phyloP scores from a whole-genome alignment of 2,888 invertebrate species.

The Meandrusa payeni region DNA sequence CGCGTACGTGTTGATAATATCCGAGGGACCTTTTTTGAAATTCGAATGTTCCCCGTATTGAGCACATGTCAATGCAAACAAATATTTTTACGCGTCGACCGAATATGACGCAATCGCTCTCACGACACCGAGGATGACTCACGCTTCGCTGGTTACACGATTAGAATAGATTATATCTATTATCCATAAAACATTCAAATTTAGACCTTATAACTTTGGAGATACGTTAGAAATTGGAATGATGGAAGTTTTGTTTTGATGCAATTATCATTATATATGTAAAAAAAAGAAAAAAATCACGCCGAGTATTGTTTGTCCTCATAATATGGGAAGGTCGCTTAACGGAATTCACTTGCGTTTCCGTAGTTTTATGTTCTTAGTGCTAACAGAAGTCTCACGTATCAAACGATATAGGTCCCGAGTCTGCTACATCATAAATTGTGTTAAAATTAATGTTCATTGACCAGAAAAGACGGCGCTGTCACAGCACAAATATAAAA shows the following conservation, averaged over 20 bases:
- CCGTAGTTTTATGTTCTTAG: neutral
- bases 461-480: too few species aligned
- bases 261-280: conserved; percentile 20
- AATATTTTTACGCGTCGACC: conserved; percentile 17
- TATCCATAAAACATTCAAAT: neutral
- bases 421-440: too few species aligned
- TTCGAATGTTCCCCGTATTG: conserved; percentile 13
- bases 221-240: conserved; percentile 6
- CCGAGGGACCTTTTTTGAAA: conserved; percentile 7
- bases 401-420: too few species aligned
- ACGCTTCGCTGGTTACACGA: conserved; percentile 23
- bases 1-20: too few species aligned
- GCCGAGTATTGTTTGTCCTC: conserved; percentile 16
- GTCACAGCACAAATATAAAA: too few species aligned
- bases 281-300: conserved; percentile 9
- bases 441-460: too few species aligned
- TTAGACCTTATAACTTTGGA: neutral
- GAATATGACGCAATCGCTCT: conserved; percentile 27
- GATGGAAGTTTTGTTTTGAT: neutral
- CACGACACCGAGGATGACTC: conserved; percentile 26
- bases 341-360: conserved; percentile 7
- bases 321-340: conserved; percentile 19
- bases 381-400: too few species aligned
- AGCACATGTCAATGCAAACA: conserved; percentile 12
- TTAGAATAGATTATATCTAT: conserved; percentile 23